Evolutionary conservation across 1,140 invertebrate genomes (phyloP).

Genomic region (Heliothis virescens): DNA sequence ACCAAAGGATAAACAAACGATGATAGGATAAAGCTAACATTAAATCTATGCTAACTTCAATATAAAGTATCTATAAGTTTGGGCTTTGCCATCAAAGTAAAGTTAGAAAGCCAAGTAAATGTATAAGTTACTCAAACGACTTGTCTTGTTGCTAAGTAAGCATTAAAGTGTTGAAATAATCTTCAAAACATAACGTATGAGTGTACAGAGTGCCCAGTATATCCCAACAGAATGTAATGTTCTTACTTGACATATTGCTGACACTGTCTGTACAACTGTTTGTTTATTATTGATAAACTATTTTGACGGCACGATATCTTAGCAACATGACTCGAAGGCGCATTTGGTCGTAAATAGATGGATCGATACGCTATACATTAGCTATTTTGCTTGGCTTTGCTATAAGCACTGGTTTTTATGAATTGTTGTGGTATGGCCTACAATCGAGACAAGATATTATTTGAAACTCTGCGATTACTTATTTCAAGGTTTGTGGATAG

Average conservation of each 20-base stretch:
- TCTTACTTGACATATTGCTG: background rate
- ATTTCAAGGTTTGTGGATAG: background rate
- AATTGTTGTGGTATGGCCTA: background rate
- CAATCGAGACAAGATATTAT: background rate
- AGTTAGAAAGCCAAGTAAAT: no score
- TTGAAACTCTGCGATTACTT: background rate
- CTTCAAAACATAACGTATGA: background rate
- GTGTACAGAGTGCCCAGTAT: background rate
- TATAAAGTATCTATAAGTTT: no score
- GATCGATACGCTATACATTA: constrained; percentile 35
- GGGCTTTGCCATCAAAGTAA: no score
- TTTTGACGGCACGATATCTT: constrained; percentile 31
- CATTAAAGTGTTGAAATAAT: background rate
- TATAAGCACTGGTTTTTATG: constrained; percentile 17
- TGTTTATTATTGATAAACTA: constrained; percentile 47
- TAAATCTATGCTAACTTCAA: no score
- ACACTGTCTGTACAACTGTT: background rate
- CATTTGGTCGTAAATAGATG: constrained; percentile 35
- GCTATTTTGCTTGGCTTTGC: constrained; percentile 21
- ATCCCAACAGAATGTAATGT: background rate
- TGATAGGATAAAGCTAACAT: no score
- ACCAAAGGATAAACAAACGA: no score
- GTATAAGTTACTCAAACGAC: no score
- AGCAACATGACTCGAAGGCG: constrained; percentile 30
- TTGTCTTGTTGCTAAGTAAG: no score